Base-by-base conservation (phyloP, 2,113 vertebrate species). In the Cinclus cinclus region DNA sequence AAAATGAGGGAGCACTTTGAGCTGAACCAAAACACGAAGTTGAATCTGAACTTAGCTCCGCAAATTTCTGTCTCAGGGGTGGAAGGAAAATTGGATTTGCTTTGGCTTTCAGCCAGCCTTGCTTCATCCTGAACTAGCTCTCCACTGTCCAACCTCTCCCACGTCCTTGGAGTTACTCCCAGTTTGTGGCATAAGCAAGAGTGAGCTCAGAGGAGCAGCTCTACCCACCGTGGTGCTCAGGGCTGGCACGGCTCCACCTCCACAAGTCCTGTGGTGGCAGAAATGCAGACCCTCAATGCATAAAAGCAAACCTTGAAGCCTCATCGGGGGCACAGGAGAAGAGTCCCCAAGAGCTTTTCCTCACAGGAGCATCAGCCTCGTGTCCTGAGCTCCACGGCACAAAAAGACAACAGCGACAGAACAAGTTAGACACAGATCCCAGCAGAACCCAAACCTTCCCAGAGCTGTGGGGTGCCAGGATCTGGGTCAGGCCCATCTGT, bases 131-230 rank as follows among this genome's bases (percentile, higher is more conserved):
- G n/a, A 69, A 62, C 67, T 2, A 50, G 74, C 83, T 92, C 75
- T 69, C 63, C 87, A 39, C 84, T 87, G 89, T 3, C 94, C 95
- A 92, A 41, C 42, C 82, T 94, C 95, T 90, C 96, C 94, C 86
- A 95, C 56, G 33, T 92, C 95, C 91, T 94, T 95, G 95, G 93
- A 92, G 84, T 53, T 83, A 3, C 89, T 97, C 94, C 94, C 95
- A 93, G 87, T 27, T 83, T 73, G 31, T 65, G 93, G 89, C 91
- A 91, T 1, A 17, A 87, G 91, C 69, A 71, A 1, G 59, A 93
- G 59, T 85, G 92, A 97, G 92, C 91, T 95, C 92, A 95, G 94
- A 89, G 94, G 6, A 82, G 47, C 15, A 19, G 83, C 81, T 93
- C 89, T 92, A 1, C 89, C 83, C 83, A 14, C 42, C 0, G 6